Conservation (phyloP, 1,140 invertebrate species). For the Drosophila pallidifrons region DNA sequence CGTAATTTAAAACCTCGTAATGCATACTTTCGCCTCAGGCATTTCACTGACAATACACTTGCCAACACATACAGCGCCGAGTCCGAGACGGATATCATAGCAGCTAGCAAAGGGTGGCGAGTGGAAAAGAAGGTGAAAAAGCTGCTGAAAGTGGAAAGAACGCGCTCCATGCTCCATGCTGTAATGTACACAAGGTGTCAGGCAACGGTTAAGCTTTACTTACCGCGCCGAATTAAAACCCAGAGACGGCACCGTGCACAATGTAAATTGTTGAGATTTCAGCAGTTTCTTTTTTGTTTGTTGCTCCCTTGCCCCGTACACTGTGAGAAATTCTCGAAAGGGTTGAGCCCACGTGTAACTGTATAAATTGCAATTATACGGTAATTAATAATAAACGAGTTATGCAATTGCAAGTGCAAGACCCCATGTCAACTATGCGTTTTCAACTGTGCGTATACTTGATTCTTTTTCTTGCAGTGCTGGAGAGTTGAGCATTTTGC, state of each 20-base stretch:
- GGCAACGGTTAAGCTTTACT: constrained; percentile 78
- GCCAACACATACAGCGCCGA: constrained; percentile 51
- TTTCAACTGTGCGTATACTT: background rate
- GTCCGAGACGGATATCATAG: constrained; percentile 23
- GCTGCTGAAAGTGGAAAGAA: constrained; percentile 29
- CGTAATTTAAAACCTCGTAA: constrained; percentile 83
- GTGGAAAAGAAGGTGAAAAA: constrained; percentile 18
- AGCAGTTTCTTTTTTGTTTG: constrained; percentile 45
- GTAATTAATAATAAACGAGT: background rate
- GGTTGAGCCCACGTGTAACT: background rate
- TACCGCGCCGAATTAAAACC: constrained; percentile 66
- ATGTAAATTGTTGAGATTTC: constrained; percentile 75
- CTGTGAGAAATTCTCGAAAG: constrained; percentile 14
- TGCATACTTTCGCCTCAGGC: constrained; percentile 78
- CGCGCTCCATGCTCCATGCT: background rate
- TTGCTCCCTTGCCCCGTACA: background rate
- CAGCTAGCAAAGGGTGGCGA: background rate
- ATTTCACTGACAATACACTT: constrained; percentile 77
- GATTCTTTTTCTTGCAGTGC: constrained; percentile 16
- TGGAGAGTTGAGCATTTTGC: constrained; percentile 9
- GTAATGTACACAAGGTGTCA: constrained; percentile 71
- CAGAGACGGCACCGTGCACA: constrained; percentile 23
- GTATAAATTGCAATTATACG: background rate
- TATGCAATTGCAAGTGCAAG: background rate
- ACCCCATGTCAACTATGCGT: background rate